A percentile compares a stretch with the other conserved stretches of the same genome.
These are phyloP conservation scores for Triplophysa siluroides DNA, from an alignment of 2,113 vertebrate species.

Conservation along the genomic window DNA sequence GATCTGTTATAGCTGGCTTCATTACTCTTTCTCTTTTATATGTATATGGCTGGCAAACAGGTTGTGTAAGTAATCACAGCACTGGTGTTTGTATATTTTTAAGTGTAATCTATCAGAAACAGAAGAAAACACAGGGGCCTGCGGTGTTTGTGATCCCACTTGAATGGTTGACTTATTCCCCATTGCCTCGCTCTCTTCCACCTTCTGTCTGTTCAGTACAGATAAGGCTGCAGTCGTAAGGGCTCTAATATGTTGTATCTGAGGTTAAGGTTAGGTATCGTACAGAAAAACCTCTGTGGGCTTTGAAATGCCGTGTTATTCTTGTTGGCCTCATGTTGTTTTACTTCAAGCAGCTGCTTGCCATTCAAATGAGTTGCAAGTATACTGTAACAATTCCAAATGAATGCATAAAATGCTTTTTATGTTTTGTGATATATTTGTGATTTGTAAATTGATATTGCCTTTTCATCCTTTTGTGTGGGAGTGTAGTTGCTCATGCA, in stretches of 20 bases:
- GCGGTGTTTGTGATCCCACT: conserved; percentile 29
- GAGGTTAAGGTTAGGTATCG: conserved; percentile 39
- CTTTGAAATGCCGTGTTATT: conserved; percentile 14
- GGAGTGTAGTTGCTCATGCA: background rate
- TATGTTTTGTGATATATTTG: background rate
- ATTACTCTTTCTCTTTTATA: conserved; percentile 7
- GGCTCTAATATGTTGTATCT: conserved; percentile 36
- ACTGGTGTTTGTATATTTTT: conserved; percentile 15
- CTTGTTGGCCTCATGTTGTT: conserved; percentile 24
- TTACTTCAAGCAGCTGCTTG: conserved; percentile 21
- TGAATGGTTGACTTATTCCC: conserved; percentile 42
- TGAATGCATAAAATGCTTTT: background rate
- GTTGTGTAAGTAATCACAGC: conserved; percentile 19
- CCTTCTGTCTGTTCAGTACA: conserved; percentile 31
- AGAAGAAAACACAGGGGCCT: conserved; percentile 36
- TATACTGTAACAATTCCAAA: background rate
- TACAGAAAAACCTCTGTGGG: conserved; percentile 12
- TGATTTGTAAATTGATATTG: background rate
- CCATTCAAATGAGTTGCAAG: conserved; percentile 8
- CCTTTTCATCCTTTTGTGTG: background rate
- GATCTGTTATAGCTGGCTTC: background rate
- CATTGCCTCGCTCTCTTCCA: conserved; percentile 6
- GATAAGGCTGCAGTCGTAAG: conserved; percentile 34
- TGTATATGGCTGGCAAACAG: conserved; percentile 31
- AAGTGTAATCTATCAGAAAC: conserved; percentile 34